A percentile compares a stretch with the other conserved stretches of the same genome.
These are phyloP conservation scores for Salvelinus namaycush DNA, from an alignment of 2,113 vertebrate species.

Conservation along the genomic window DNA sequence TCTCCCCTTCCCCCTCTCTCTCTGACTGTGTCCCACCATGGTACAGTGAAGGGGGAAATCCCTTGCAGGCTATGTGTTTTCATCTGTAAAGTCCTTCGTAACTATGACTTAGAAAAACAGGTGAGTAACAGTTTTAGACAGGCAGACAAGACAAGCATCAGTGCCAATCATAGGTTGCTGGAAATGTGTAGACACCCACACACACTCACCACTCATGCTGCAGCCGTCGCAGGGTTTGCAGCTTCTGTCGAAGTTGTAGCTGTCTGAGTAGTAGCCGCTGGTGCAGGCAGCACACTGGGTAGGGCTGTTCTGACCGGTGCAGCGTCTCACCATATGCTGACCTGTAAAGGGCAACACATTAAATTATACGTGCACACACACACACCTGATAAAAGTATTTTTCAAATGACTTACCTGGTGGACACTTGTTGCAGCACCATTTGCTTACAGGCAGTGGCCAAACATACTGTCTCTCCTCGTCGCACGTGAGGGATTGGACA, in stretches of 20 bases:
- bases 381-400: not conserved
- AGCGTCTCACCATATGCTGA: fast-evolving
- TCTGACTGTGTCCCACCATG: slow-evolving; percentile 61
- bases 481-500: slow-evolving; percentile 16
- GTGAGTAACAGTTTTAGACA: not conserved
- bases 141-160: not conserved
- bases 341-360: slow-evolving; percentile 45
- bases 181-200: not conserved
- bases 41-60: slow-evolving; percentile 35
- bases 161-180: no score
- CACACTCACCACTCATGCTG: slow-evolving; percentile 35
- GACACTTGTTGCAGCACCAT: slow-evolving; percentile 51
- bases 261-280: not conserved
- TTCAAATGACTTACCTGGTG: slow-evolving; percentile 47
- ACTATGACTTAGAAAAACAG: slow-evolving; percentile 13
- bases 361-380: no score
- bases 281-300: not conserved
- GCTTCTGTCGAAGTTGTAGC: not conserved
- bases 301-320: fast-evolving
- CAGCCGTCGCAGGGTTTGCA: slow-evolving; percentile 43
- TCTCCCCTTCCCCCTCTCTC: slow-evolving; percentile 27
- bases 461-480: not conserved
- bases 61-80: slow-evolving; percentile 32
- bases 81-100: slow-evolving; percentile 32
- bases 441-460: fast-evolving